Evolutionary conservation across 2,888 invertebrate genomes (phyloP).

Genomic region (Gari tellinella): DNA sequence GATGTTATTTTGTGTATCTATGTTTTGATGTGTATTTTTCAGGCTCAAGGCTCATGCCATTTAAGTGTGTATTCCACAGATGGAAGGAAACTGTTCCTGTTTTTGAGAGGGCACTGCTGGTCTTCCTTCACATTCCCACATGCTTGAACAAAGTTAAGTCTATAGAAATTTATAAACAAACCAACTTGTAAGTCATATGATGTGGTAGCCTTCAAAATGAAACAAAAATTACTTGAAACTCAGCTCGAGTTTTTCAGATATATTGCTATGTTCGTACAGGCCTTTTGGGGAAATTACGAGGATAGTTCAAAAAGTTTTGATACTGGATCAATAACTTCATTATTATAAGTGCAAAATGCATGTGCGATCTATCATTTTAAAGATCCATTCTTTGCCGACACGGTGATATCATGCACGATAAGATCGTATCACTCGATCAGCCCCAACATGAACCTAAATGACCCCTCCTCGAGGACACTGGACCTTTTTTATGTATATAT

Average conservation of each 20-base stretch:
- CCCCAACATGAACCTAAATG: no score
- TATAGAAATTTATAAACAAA: not conserved
- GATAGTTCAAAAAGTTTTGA: no score
- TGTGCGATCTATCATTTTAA: no score
- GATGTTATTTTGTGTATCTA: no score
- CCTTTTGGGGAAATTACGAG: no score
- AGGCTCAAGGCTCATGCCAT: not conserved
- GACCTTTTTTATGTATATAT: no score
- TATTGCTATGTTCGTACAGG: not conserved
- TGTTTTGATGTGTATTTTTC: conserved; percentile 2
- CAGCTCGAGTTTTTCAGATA: not conserved
- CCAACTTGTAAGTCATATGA: conserved; percentile 1
- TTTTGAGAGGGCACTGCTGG: not conserved
- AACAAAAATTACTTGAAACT: not conserved
- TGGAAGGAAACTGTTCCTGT: not conserved
- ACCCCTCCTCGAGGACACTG: no score
- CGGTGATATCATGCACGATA: no score
- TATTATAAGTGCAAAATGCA: no score
- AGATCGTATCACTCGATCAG: no score
- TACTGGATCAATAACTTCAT: no score
- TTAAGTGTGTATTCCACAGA: not conserved
- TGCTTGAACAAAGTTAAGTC: not conserved
- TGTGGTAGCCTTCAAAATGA: not conserved
- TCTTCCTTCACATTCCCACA: not conserved
- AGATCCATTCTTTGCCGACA: no score